Evolutionary conservation across 2,888 invertebrate species (phyloP), one percentile per base, ranked within the genome.

Genomic region (Xanthorhoe designata): DNA sequence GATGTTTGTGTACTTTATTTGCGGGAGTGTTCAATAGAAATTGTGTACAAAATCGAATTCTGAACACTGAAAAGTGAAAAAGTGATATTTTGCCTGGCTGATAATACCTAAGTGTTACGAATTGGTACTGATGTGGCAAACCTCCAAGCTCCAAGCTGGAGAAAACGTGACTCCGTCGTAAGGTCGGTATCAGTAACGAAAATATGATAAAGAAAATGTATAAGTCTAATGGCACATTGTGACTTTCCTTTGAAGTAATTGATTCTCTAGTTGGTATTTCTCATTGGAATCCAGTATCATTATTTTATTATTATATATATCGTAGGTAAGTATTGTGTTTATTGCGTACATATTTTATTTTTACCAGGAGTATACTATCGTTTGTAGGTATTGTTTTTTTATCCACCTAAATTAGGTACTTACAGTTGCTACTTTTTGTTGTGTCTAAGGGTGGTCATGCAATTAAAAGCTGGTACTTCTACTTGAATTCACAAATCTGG

Each of bases 61-160:
- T 70, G 64, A 68, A 73, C 67, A 74, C 73, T 71, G 78, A 73
- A 78, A 78, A 82, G 81, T 84, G 82, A 77, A 76, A 80, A 79
- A 80, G 84, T 86, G 84, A 75, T 80, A 74, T 77, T 76, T 78
- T 78, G 70, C 69, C 79, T 80, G 81, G 81, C 67, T 66, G 59
- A 38, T 58, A 62, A 70, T 85, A n/a, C n/a, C n/a, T n/a, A 88
- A 86, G 90, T 90, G 90, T 84, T 85, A 85, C 82, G 80, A 85
- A 86, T 88, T 85, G 80, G 82, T 83, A 87, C 84, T 88, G 90
- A 91, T 91, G 91, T 91, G 91, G 91, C 92, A 90, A 90, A 92
- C 91, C 89, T 90, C 91, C 92, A 90, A 87, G 83, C 81, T 84
- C 78, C 82, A 79, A 86, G 82, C 79, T 82, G 86, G 85, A 87